A percentile compares a stretch with the other conserved stretches of the same genome.
Conservation (phyloP, 2,113 vertebrate genomes). For the Psophia crepitans region DNA sequence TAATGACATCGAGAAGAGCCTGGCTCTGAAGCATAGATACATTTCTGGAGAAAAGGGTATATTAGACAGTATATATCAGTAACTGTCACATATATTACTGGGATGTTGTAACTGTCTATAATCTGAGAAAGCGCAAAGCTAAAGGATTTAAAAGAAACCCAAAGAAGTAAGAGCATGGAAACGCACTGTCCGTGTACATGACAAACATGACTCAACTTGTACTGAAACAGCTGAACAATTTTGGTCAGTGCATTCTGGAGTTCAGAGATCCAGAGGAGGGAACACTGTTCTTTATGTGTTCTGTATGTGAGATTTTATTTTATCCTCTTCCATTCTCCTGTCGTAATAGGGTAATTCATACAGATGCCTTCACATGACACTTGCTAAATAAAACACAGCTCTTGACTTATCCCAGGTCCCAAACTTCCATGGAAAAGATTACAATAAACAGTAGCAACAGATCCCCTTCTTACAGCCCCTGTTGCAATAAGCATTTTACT, state of each 20-base stretch:
- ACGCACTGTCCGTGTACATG: background rate
- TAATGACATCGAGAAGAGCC: too few relatives aligned
- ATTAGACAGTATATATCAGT: background rate
- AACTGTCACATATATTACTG: background rate
- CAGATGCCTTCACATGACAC: background rate
- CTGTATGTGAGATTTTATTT: background rate
- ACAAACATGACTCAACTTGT: background rate
- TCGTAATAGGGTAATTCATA: background rate
- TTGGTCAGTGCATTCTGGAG: background rate
- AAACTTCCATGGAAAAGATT: background rate
- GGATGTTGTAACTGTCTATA: background rate
- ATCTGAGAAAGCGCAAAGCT: background rate
- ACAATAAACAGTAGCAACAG: background rate
- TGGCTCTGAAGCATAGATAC: too few relatives aligned
- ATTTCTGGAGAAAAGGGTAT: background rate
- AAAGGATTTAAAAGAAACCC: background rate
- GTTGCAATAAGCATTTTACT: background rate
- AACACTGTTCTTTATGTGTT: background rate
- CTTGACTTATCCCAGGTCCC: background rate
- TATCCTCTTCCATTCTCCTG: background rate
- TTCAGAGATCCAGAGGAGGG: background rate
- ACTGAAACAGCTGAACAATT: background rate
- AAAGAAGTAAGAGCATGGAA: background rate
- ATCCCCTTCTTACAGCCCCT: background rate
- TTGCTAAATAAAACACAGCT: background rate